A percentile compares a stretch with the other conserved stretches of the same genome.
These are phyloP conservation scores for Molorchus minor DNA, from an alignment of 2,888 invertebrate species.

Conservation along the genomic window DNA sequence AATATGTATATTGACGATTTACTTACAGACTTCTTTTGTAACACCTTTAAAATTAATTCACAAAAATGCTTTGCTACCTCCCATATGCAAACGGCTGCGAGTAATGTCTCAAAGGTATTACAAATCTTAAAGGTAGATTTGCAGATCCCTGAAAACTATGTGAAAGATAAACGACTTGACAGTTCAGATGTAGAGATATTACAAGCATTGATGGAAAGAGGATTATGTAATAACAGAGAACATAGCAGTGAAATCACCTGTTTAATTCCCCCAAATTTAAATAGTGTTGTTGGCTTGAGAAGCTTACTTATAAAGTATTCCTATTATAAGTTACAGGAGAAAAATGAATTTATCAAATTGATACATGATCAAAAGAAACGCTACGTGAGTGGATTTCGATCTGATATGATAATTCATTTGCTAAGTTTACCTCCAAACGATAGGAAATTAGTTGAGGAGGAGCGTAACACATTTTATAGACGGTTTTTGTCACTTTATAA, in stretches of 20 bases:
- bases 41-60: constrained; percentile 27
- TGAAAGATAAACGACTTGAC: constrained; percentile 39
- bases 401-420: neutral
- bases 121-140: constrained; percentile 41
- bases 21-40: constrained; percentile 45
- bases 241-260: no score
- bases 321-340: constrained; percentile 22
- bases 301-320: constrained; percentile 43
- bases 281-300: constrained; percentile 44
- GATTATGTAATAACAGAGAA: no score
- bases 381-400: neutral
- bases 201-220: constrained; percentile 27
- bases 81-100: constrained; percentile 33
- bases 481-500: constrained; percentile 40
- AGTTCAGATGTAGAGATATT: constrained; percentile 45
- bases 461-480: constrained; percentile 36
- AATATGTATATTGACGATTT: constrained; percentile 39
- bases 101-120: constrained; percentile 37
- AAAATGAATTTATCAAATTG: neutral
- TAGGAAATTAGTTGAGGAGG: constrained; percentile 4
- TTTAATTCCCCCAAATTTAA: constrained; percentile 46
- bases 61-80: constrained; percentile 7
- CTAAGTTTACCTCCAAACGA: neutral
- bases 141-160: constrained; percentile 44
- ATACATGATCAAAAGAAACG: neutral